A percentile compares a stretch with the other conserved stretches of the same genome.
Evolutionary conservation across 2,797 vertebrate genomes (phyloP).

Genomic region (Cirrhinus mrigala): DNA sequence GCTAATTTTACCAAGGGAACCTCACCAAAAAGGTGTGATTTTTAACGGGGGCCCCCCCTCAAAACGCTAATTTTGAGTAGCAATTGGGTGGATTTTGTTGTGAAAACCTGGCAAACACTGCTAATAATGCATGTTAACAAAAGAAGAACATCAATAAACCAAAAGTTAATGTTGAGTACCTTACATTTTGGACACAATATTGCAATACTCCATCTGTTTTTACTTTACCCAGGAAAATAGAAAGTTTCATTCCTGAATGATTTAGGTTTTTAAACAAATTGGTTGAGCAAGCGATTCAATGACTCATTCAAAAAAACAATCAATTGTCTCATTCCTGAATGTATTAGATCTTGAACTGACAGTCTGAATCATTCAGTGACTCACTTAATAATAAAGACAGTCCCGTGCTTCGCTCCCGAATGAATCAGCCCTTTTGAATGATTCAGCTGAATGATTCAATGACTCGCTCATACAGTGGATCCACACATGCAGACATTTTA

Average conservation of each 20-base stretch:
- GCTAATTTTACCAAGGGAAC: too few species aligned
- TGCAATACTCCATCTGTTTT: neutral
- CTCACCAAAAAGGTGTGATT: too few species aligned
- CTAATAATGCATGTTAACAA: too few species aligned
- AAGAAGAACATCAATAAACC: neutral
- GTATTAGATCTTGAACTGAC: neutral
- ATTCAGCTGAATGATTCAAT: neutral
- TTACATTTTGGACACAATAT: neutral
- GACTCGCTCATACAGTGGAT: neutral
- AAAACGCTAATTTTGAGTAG: too few species aligned
- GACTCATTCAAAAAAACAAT: neutral
- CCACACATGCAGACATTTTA: neutral
- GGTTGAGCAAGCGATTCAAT: neutral
- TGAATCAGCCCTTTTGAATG: neutral
- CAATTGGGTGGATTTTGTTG: too few species aligned
- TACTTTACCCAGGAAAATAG: neutral
- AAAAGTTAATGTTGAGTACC: neutral
- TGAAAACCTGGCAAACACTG: too few species aligned
- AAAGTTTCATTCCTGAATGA: neutral
- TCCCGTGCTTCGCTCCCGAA: neutral
- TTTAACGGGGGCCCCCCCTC: too few species aligned
- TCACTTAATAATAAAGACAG: neutral
- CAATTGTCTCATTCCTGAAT: neutral
- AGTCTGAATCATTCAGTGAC: neutral
- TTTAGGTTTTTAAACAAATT: neutral